Evolutionary conservation across 2,797 vertebrate species (phyloP), one percentile per base, ranked within the genome.

Genomic region (Malacoctenus gilli): DNA sequence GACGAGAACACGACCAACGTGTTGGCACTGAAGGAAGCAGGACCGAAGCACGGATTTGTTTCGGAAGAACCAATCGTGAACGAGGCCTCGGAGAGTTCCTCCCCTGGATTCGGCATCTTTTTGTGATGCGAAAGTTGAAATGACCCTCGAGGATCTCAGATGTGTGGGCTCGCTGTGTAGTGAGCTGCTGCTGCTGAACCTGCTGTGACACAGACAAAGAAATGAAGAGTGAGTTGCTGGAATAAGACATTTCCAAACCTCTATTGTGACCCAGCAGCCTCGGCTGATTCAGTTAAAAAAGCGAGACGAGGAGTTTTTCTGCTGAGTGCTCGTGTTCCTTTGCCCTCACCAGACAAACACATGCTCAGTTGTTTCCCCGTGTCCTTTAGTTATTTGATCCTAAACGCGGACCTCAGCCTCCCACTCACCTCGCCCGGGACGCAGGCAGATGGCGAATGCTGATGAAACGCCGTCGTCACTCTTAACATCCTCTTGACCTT

Each of bases 181-280:
- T n/a, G n/a, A n/a, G n/a, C n/a, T n/a, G n/a, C n/a, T n/a, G n/a
- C n/a, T n/a, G n/a, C n/a, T n/a, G n/a, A n/a, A n/a, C 31, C 48
- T 5, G 48, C 22, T 31, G 40, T 54, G 38, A 32, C 39, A 16
- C 18, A 46, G 20, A 53, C 4, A 13, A n/a, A 35, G 7, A 49
- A 36, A 16, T 30, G 20, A 65, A 50, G 23, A 59, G 31, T 37
- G 40, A 71, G 57, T 28, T 49, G 49, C 65, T 73, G 59, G 52
- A 72, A 63, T n/a, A 19, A 32, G 40, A 15, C 36, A n/a, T 59
- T 62, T 55, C 48, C 25, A 38, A 15, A 16, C 13, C 5, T 66
- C 53, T 13, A 44, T 59, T 63, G 37, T 83, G 73, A 77, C 68
- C 71, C 20, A 22, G 40, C 39, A 39, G 32, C 41, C 13, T 28